Conservation (phyloP, 2,888 invertebrate species). For the Aporophyla lueneburgensis region DNA sequence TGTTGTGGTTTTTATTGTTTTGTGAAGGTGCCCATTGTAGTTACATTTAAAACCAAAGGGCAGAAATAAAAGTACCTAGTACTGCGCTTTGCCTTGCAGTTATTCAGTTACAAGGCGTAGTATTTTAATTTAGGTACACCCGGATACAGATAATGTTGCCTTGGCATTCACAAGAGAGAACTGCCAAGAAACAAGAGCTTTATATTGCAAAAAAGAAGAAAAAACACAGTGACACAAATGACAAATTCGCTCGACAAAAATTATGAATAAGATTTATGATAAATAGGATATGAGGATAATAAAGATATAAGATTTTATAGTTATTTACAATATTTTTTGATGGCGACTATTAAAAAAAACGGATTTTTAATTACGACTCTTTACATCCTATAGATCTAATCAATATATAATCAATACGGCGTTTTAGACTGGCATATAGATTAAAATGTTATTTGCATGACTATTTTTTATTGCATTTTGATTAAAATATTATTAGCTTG, state of each 20-base stretch:
- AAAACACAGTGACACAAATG: slow-evolving; percentile 48
- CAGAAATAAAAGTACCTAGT: neutral
- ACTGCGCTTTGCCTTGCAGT: slow-evolving; percentile 12
- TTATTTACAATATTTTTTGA: slow-evolving; percentile 3
- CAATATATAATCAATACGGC: neutral
- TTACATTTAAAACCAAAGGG: slow-evolving; percentile 16
- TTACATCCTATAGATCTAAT: slow-evolving; percentile 34
- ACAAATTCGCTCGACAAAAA: slow-evolving; percentile 55
- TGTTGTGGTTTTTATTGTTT: too few species aligned
- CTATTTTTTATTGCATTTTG: slow-evolving; percentile 1
- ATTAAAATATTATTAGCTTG: slow-evolving; percentile 19
- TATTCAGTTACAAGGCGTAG: slow-evolving; percentile 26
- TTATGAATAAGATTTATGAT: slow-evolving; percentile 35
- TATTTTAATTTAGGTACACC: slow-evolving; percentile 61
- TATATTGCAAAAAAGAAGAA: slow-evolving; percentile 27
- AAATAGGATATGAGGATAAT: slow-evolving; percentile 31
- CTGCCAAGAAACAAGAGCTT: slow-evolving; percentile 46
- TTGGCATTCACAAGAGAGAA: slow-evolving; percentile 66
- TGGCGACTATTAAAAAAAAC: neutral
- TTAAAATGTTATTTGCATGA: slow-evolving; percentile 24
- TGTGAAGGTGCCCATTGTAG: too few species aligned
- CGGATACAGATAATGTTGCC: slow-evolving; percentile 64
- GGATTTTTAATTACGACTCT: slow-evolving; percentile 25
- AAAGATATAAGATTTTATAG: slow-evolving; percentile 10
- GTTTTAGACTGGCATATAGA: neutral